Evolutionary conservation across 2,888 invertebrate species (phyloP).

Genomic region (Pimpla rufipes): DNA sequence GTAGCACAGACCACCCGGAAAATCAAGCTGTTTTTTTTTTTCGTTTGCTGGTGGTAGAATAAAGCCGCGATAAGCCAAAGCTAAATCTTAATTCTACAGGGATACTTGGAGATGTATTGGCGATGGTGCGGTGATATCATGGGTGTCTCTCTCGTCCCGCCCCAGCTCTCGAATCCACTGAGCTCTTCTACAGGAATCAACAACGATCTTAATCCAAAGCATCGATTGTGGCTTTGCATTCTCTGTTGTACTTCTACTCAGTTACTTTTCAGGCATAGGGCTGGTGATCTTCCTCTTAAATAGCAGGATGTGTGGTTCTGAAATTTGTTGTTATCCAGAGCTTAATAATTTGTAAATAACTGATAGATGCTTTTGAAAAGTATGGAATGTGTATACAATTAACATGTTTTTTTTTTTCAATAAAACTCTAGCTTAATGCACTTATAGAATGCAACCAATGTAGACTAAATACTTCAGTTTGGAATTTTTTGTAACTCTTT

Average conservation of each 20-base stretch:
- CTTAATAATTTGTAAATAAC: background rate
- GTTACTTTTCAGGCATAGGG: slow-evolving; percentile 83
- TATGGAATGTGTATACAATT: no score
- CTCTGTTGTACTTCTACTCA: background rate
- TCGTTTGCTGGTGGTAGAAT: slow-evolving; percentile 22
- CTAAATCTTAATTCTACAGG: slow-evolving; percentile 49
- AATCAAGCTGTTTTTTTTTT: slow-evolving; percentile 42
- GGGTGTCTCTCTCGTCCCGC: slow-evolving; percentile 13
- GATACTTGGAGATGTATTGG: slow-evolving; percentile 47
- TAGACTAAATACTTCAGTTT: no score
- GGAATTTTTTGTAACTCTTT: no score
- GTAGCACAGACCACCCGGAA: slow-evolving; percentile 37
- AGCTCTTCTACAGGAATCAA: slow-evolving; percentile 72
- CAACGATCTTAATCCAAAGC: slow-evolving; percentile 71
- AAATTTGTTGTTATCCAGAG: slow-evolving; percentile 76
- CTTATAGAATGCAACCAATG: no score
- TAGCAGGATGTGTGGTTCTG: slow-evolving; percentile 96
- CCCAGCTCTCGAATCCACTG: slow-evolving; percentile 58
- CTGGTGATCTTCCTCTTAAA: slow-evolving; percentile 91
- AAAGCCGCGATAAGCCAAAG: slow-evolving; percentile 17
- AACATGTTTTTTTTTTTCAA: no score
- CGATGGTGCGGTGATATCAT: background rate
- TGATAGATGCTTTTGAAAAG: background rate
- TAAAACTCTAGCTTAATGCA: no score
- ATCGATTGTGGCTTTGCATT: slow-evolving; percentile 37